Evolutionary conservation across 2,113 vertebrate genomes (phyloP).

Genomic region (Chauna torquata): DNA sequence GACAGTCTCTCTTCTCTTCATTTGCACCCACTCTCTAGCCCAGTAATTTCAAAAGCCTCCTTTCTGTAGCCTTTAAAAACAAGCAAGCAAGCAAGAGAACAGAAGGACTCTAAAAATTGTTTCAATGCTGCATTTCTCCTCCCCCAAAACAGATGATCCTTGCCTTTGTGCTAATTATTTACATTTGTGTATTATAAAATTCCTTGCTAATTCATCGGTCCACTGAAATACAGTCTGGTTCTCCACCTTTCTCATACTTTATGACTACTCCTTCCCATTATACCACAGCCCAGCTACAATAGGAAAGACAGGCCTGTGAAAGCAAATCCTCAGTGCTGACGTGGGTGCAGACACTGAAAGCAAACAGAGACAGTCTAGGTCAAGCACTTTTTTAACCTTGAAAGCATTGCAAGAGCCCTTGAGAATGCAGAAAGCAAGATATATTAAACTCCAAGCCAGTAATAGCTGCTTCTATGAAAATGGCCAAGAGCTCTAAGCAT

Average conservation of each 20-base stretch:
- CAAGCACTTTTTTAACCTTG: neutral
- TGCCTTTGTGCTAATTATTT: neutral
- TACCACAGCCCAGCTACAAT: rapidly evolving
- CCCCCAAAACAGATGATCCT: neutral
- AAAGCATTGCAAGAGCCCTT: neutral
- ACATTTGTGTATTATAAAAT: neutral
- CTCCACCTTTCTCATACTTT: neutral
- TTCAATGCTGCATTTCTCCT: neutral
- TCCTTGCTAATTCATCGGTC: neutral
- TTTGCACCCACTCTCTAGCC: neutral
- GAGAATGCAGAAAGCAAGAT: neutral
- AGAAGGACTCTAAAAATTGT: neutral
- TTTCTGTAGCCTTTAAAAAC: neutral
- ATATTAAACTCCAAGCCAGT: neutral
- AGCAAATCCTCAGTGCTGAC: rapidly evolving
- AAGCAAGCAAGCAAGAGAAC: neutral
- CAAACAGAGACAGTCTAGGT: neutral
- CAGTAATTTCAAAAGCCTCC: neutral
- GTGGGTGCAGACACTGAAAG: rapidly evolving
- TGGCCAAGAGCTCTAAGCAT: neutral
- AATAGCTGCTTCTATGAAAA: neutral
- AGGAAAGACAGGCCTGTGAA: too few species aligned
- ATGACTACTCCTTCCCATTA: neutral
- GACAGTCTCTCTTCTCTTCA: neutral
- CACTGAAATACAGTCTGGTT: neutral